Conservation (phyloP, 2,797 vertebrate species). For the Caiman crocodilus region DNA sequence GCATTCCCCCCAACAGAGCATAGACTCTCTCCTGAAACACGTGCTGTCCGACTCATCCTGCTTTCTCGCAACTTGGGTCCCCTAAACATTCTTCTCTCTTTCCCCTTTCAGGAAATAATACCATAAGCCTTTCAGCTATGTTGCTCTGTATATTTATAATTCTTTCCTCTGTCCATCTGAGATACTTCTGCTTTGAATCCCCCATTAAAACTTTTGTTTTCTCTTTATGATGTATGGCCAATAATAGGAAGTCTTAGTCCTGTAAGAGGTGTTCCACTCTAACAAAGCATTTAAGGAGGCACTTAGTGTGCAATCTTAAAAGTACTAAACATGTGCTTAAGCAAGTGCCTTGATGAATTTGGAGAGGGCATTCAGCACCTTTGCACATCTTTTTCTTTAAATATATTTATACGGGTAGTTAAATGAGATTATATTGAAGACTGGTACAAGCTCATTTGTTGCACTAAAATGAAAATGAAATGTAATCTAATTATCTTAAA, state of each 20-base stretch:
- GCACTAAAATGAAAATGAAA: no score
- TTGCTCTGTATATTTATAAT: neutral
- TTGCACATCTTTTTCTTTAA: neutral
- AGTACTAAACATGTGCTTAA: neutral
- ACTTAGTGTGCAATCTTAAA: neutral
- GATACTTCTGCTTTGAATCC: neutral
- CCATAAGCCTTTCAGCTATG: neutral
- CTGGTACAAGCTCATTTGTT: neutral
- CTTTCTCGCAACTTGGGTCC: neutral
- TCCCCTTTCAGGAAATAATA: neutral
- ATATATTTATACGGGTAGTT: neutral
- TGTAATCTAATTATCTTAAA: neutral
- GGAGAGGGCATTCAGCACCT: neutral
- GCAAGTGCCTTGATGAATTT: neutral
- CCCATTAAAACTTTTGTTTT: neutral
- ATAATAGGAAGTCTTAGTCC: neutral
- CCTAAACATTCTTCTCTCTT: neutral
- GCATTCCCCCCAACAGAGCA: neutral
- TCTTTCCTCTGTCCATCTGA: neutral
- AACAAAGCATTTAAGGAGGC: neutral
- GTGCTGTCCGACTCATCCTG: no score
- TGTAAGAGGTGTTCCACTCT: neutral
- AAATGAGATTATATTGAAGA: neutral
- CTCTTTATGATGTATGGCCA: neutral
- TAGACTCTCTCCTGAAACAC: neutral